phyloP scores from a whole-genome alignment of 92 coral and sea anemone genomes.

The Epizoanthus stellaris region DNA sequence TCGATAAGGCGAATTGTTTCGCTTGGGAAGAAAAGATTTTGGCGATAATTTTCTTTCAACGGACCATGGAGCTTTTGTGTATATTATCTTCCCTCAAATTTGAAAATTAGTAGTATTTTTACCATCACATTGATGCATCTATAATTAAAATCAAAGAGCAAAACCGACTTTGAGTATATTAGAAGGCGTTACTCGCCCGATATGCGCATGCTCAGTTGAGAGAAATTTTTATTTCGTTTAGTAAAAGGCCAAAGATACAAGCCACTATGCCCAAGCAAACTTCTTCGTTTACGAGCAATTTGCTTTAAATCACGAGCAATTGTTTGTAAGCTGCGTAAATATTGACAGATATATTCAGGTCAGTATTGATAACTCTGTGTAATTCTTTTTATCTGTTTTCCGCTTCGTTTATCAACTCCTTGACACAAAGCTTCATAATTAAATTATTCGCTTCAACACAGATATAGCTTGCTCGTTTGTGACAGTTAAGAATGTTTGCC shows the following conservation, averaged over 20 bases:
- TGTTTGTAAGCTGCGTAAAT: constrained; percentile 12
- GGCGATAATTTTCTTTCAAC: constrained; percentile 18
- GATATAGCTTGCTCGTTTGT: constrained; percentile 27
- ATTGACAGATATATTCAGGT: constrained; percentile 41
- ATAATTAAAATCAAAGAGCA: constrained; percentile 17
- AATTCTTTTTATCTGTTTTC: constrained; percentile 22
- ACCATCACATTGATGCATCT: constrained; percentile 1
- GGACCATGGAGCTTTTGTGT: constrained; percentile 29
- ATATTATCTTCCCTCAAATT: constrained; percentile 25
- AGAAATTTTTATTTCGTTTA: not conserved
- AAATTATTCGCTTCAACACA: not conserved
- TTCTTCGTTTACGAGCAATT: not conserved
- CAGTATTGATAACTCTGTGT: constrained; percentile 1
- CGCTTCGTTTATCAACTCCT: constrained; percentile 7
- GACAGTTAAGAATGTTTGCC: constrained; percentile 26
- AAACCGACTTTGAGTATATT: constrained; percentile 16
- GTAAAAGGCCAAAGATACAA: not conserved
- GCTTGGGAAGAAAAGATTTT: constrained; percentile 23
- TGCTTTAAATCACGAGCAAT: constrained; percentile 10
- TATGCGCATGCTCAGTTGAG: constrained; percentile 33
- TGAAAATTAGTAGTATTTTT: constrained; percentile 25
- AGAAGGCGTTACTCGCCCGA: constrained; percentile 21
- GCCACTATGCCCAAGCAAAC: not conserved
- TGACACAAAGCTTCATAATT: constrained; percentile 29
- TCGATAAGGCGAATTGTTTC: constrained; percentile 38